phyloP scores from a whole-genome alignment of 2,888 invertebrate genomes.

The Protula sp. region DNA sequence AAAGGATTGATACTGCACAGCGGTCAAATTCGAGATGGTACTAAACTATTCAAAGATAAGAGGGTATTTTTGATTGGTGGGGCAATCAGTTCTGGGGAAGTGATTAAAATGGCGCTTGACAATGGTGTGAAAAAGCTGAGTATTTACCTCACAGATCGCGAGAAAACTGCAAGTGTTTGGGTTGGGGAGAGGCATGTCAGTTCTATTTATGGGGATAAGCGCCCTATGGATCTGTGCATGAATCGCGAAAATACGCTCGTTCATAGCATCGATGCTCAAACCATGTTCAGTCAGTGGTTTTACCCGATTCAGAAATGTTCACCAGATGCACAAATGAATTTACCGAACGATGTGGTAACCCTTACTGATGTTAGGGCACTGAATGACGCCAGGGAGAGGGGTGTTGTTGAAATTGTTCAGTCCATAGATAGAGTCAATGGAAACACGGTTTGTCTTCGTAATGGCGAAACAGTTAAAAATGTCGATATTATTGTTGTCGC shows the following conservation, averaged over 20 bases:
- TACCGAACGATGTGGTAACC: background rate
- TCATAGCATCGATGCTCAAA: too few species aligned
- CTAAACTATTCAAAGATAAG: background rate
- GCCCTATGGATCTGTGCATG: background rate
- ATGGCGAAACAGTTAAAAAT: background rate
- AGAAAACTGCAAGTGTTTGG: background rate
- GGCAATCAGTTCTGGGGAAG: background rate
- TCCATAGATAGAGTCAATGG: background rate
- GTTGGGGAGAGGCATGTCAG: background rate
- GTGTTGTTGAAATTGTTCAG: background rate
- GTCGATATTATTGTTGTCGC: background rate
- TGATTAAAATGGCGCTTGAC: background rate
- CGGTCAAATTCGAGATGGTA: too few species aligned
- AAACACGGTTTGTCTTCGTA: background rate
- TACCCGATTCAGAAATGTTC: too few species aligned
- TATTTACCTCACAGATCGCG: background rate
- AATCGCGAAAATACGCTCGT: background rate
- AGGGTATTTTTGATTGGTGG: background rate
- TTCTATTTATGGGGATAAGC: background rate
- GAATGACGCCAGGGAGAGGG: too few species aligned
- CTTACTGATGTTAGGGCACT: background rate
- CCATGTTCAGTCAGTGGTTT: too few species aligned
- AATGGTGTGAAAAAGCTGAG: background rate
- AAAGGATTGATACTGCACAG: too few species aligned
- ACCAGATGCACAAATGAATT: background rate